Evolutionary conservation across 2,797 vertebrate genomes (phyloP), one percentile per base, ranked within the genome.

Genomic region (Steatocranus sp.): DNA sequence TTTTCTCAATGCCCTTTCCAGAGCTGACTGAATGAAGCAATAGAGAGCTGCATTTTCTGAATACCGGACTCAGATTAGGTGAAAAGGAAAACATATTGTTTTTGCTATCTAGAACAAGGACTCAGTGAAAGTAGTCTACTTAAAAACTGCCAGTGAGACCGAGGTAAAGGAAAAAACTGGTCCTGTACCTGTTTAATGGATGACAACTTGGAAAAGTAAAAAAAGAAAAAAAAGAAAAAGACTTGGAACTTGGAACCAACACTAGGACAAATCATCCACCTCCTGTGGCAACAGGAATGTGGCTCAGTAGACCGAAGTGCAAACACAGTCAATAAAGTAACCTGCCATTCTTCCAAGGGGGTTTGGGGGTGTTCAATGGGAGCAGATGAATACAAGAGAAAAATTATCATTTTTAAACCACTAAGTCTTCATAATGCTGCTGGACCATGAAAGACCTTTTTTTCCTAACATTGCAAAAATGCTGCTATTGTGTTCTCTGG

Each of bases 241-340:
- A 50, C 12, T 63, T 68, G 34, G 43, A 54, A 75, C 61, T 83
- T 88, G 83, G 85, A 89, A 70, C 32, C 12, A 86, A 86, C 63
- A 74, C 36, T 80, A 78, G 85, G 82, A 91, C 80, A 88, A 90
- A 92, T 92, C 85, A 79, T 82, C 46, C 81, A 82, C 85, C 88
- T 85, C 86, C 79, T 84, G 80, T 81, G 70, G 82, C 78, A 86
- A 75, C 53, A 89, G 81, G 84, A 93, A 89, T 91, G 84, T 38
- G 76, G 34, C 89, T 89, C 79, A 80, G 84, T 30, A 58, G 82
- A 85, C 36, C 63, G 18, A 73, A 82, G 87, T 82, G 82, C 70
- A 88, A 91, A 89, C 79, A 84, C 76, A 90, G 88, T 91, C 85
- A 92, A 54, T 83, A 41, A 90, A 88, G 89, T 38, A 87, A 87